Evolutionary conservation across 2,797 vertebrate genomes (phyloP), one percentile per base, ranked within the genome.

Genomic region (Numenius phaeopus): DNA sequence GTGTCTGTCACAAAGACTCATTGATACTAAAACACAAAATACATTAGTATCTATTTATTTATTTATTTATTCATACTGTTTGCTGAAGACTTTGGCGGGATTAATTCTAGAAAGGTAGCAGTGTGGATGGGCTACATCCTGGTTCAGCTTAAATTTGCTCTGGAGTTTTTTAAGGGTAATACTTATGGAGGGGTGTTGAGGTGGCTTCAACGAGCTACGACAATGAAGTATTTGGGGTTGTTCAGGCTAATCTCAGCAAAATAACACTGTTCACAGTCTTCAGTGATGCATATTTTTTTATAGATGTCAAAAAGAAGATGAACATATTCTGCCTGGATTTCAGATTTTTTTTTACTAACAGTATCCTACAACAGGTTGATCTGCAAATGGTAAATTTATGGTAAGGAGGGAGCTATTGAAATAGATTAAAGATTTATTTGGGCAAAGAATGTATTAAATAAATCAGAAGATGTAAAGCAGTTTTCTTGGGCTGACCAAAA

Each of bases 1-100:
- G 49, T 82, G 79, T 72, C 71, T 97, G 79, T 96, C 90, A 90
- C 58, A 88, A 94, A 91, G 90, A 34, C 22, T 70, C 64, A 44
- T 44, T 95, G 91, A 87, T 57, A 40, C 20, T 87, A 71, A 93
- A 90, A 18, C 58, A 86, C 15, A 59, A 85, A 87, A 81, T 76
- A 42, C 17, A 23, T 70, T 75, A 79, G 47, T 59, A 73, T 79
- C 14, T 22, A 32, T 83, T 84, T 92, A n/a, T 87, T 58, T 23
- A 29, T 87, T 87, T 92, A 71, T 95, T 94, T 92, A 54, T 52
- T 90, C 13, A 8, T 79, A 3, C 26, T 30, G 11, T 79, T 93
- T 61, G 4, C 64, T 61, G 46, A 89, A 91, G 62, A 47, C 27
- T 59, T 83, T 49, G 50, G 9, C 26, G 29, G 47, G 21, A 76